Conservation (phyloP, 2,797 vertebrate genomes). For the Eulemur coronatus region DNA sequence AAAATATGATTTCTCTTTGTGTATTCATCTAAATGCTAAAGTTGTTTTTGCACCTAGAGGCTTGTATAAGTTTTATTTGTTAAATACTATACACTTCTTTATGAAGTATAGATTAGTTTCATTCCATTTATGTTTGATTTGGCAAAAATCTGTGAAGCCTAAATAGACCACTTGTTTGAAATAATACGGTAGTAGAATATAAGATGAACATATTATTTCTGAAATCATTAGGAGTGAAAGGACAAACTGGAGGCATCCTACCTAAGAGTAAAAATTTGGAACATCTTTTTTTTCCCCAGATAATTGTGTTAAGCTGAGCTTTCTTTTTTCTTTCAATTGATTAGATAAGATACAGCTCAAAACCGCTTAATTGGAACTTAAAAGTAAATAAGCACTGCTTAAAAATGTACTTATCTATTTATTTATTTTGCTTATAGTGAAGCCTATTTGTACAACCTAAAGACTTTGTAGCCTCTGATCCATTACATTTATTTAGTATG, state of each 20-base stretch:
- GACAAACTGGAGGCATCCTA: not conserved
- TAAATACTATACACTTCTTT: not conserved
- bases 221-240: not conserved
- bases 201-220: not conserved
- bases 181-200: not conserved
- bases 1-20: not conserved
- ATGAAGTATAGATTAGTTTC: not conserved
- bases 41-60: not conserved
- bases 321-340: not conserved
- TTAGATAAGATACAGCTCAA: not conserved
- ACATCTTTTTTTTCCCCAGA: not conserved
- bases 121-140: not conserved
- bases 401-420: not conserved
- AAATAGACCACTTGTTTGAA: not conserved
- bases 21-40: not conserved
- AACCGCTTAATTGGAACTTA: not conserved
- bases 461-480: not conserved
- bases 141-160: not conserved
- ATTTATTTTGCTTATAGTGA: not conserved
- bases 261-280: not conserved
- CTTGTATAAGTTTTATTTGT: not conserved
- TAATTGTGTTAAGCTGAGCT: not conserved
- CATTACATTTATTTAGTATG: not conserved
- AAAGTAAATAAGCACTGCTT: conserved; percentile 3
- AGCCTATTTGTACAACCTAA: not conserved